Evolutionary conservation across 2,113 vertebrate genomes (phyloP).

Genomic region (Ptilorrhoa leucosticta): DNA sequence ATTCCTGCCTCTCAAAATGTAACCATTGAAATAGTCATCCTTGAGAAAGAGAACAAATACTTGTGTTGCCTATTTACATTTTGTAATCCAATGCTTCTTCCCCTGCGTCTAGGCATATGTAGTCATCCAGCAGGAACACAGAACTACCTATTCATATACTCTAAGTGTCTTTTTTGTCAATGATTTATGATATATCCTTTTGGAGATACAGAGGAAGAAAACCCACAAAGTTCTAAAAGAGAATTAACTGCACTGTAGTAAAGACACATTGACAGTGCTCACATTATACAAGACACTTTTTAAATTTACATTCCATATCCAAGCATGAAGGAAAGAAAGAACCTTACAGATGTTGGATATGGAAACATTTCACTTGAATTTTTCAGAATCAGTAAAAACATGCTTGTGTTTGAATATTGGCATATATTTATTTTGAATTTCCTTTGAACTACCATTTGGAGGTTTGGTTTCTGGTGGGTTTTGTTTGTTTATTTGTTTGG

Average conservation of each 20-base stretch:
- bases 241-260: neutral
- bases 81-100: neutral
- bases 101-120: too few relatives aligned
- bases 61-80: neutral
- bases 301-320: neutral
- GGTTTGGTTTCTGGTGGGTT: accelerated
- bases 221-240: neutral
- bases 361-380: neutral
- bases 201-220: neutral
- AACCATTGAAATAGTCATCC: neutral
- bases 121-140: neutral
- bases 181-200: neutral
- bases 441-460: neutral
- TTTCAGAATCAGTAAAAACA: neutral
- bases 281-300: neutral
- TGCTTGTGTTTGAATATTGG: neutral
- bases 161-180: neutral
- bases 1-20: neutral
- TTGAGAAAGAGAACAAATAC: neutral
- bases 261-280: neutral
- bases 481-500: neutral
- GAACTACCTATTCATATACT: neutral
- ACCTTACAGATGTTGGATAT: neutral
- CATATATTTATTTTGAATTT: neutral
- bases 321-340: neutral